A percentile compares a stretch with the other conserved stretches of the same genome.
Evolutionary conservation across 2,797 vertebrate species (phyloP).

Genomic region (Brachyalestes nurse): DNA sequence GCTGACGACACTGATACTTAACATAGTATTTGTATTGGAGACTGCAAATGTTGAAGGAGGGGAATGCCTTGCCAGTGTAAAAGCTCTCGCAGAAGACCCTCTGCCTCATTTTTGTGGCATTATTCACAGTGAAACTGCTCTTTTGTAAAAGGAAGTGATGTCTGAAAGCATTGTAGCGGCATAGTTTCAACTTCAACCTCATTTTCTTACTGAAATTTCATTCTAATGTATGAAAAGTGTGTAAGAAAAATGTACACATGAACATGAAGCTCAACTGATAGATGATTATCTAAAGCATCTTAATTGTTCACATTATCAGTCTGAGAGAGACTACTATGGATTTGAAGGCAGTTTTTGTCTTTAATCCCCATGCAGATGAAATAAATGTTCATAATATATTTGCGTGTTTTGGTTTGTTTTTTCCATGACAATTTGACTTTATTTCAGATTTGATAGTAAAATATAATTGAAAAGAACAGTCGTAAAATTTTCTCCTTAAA

Average conservation of each 20-base stretch:
- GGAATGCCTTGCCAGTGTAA: constrained; percentile 56
- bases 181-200: constrained; percentile 55
- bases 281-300: neutral
- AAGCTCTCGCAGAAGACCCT: constrained; percentile 51
- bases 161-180: constrained; percentile 46
- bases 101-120: constrained; percentile 60
- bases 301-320: constrained; percentile 14
- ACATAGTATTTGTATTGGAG: constrained; percentile 43
- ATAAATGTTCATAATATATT: constrained; percentile 57
- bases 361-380: constrained; percentile 62
- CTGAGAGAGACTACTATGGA: constrained; percentile 47
- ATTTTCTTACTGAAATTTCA: constrained; percentile 44
- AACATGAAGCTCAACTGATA: constrained; percentile 15
- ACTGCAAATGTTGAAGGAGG: constrained; percentile 49
- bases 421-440: too few relatives aligned
- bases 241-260: neutral
- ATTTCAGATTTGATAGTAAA: too few relatives aligned
- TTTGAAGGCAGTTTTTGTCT: constrained; percentile 67
- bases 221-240: constrained; percentile 14
- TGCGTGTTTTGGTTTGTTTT: neutral
- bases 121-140: constrained; percentile 49
- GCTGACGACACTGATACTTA: constrained; percentile 51
- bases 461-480: too few relatives aligned
- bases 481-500: too few relatives aligned
- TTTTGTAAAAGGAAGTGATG: constrained; percentile 19